phyloP scores from a whole-genome alignment of 2,888 invertebrate genomes.

The Sminthurides aquaticus region DNA sequence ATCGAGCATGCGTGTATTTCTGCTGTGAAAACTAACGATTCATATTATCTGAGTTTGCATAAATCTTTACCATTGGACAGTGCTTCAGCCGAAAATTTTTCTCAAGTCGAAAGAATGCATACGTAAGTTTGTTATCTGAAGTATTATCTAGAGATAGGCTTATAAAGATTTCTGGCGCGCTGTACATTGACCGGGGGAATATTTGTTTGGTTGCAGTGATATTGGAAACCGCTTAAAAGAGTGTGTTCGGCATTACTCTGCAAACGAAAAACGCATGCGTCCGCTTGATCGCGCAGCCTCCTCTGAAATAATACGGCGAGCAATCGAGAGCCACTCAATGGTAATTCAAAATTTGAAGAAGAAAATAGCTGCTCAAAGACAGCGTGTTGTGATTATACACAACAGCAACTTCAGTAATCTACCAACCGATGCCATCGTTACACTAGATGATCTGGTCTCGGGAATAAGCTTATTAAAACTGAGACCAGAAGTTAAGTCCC shows the following conservation, averaged over 20 bases:
- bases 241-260: constrained; percentile 4
- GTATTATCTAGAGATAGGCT: too few relatives aligned
- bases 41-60: constrained; percentile 8
- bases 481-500: background rate
- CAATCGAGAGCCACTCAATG: constrained; percentile 7
- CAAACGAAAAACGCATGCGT: constrained; percentile 1
- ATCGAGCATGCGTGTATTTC: constrained; percentile 15
- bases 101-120: constrained; percentile 7
- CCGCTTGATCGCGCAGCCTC: constrained; percentile 9
- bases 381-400: background rate
- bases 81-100: constrained; percentile 5
- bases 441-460: constrained; percentile 17
- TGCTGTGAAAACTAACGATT: constrained; percentile 14
- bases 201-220: constrained; percentile 7
- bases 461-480: constrained; percentile 16
- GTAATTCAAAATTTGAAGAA: constrained; percentile 9
- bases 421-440: background rate
- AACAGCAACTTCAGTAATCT: background rate
- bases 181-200: too few relatives aligned
- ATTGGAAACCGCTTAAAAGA: constrained; percentile 16
- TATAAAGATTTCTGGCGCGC: too few relatives aligned
- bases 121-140: too few relatives aligned
- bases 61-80: constrained; percentile 14
- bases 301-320: background rate
- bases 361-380: background rate